Evolutionary conservation across 2,797 vertebrate species (phyloP).

Genomic region (Setipinna tenuifilis): DNA sequence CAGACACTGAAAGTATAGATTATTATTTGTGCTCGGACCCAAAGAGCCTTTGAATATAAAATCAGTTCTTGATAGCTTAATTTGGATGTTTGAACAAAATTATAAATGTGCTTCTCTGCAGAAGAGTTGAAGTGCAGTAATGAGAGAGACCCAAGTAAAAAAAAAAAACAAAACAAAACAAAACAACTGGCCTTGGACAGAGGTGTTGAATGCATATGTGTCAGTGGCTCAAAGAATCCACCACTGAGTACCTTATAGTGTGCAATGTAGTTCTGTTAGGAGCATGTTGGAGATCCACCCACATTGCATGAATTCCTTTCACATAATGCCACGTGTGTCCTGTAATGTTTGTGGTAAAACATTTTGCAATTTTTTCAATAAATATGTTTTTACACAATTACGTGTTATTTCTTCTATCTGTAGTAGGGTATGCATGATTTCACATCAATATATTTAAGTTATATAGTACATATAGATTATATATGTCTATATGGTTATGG

Average conservation of each 20-base stretch:
- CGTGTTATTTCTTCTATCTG: not conserved
- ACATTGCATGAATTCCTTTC: conserved; percentile 53
- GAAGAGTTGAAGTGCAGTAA: not conserved
- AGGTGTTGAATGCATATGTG: conserved; percentile 5
- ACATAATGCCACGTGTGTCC: conserved; percentile 49
- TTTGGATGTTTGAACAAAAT: not conserved
- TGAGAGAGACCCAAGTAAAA: not conserved
- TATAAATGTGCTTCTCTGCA: not conserved
- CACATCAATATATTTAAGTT: too few relatives aligned
- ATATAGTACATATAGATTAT: too few relatives aligned
- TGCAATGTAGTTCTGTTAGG: conserved; percentile 26
- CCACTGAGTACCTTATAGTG: conserved; percentile 22
- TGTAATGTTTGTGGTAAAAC: conserved; percentile 57
- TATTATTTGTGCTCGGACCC: not conserved
- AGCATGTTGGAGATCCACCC: conserved; percentile 45
- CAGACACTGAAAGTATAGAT: not conserved
- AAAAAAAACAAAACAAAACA: too few relatives aligned
- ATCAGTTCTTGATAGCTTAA: not conserved
- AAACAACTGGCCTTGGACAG: not conserved
- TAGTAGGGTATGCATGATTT: too few relatives aligned
- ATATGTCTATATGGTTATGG: too few relatives aligned
- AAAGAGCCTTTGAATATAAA: not conserved
- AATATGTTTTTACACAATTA: conserved; percentile 42
- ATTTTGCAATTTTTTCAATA: conserved; percentile 58
- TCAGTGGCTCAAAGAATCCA: conserved; percentile 15